Base-by-base conservation (phyloP, 2,888 invertebrate species). In the Argyresthia albistria region DNA sequence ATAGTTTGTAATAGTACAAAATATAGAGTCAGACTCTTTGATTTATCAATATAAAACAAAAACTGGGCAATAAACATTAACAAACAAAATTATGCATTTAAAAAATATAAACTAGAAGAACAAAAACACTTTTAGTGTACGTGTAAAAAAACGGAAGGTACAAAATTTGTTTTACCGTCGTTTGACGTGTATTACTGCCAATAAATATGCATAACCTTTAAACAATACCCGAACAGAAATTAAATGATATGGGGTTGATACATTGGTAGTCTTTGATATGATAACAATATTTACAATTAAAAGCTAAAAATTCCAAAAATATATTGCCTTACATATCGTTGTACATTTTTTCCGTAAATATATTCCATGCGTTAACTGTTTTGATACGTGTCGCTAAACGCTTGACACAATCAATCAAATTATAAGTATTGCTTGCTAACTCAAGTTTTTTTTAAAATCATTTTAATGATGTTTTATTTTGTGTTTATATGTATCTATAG, bases 21-120 rank as follows among this genome's bases (percentile, higher is more conserved):
- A 62, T 61, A 69, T 74, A 67, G 84, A 84, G 86, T 86, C 61
- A 76, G 61, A 86, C 87, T 80, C 86, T 72, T 76, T 69, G 65
- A 60, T 60, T 59, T 64, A 62, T 65, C 59, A 67, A 70, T 68
- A 67, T 63, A 59, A 61, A 61, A 66, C 66, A 69, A 70, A 65
- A 73, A 73, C 70, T 73, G 73, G 80, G 75, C 66, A 66, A 64
- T 48, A 15, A 35, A 62, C 64, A 65, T 63, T 65, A 74, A 73
- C 69, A 73, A 70, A 65, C 59, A 60, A 59, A 66, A 69, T 70
- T 75, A 76, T 75, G 75, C 74, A 64, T 67, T 37, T 7, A 14
- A 71, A 68, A 77, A 71, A 69, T 65, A 65, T 68, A 64, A 59
- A 66, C 61, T 62, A 64, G 60, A 65, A 61, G 64, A 66, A 66